Evolutionary conservation across 2,888 invertebrate species (phyloP), one percentile per base, ranked within the genome.

Genomic region (Agonopterix subpropinquella): DNA sequence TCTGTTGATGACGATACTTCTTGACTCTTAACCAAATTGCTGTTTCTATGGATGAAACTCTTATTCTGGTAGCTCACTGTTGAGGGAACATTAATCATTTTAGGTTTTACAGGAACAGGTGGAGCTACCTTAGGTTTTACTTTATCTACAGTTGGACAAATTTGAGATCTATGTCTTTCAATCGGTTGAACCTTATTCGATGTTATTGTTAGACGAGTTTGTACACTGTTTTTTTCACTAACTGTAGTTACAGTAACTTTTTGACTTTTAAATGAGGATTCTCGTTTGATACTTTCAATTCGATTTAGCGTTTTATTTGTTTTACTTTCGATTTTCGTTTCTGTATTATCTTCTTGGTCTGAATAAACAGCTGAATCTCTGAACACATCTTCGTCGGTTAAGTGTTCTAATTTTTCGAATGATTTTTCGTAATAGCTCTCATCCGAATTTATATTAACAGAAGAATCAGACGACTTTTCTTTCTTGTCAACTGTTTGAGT

Each of bases 361-460:
- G 95, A 95, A 73, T 95, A 95, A 61, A 95, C 93, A 55, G 95
- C 95, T 47, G 94, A 95, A 73, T 96, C 96, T 63, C 95, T 90
- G 65, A 95, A 95, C 1, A 91, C 89, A 58, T 92, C 93, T 59
- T 89, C 91, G 53, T 92, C 93, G 36, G 88, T 90, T 37, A 93
- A 89, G 51, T 92, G 92, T 73, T 95, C 95, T 37, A 95, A 92
- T 37, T 91, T 92, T 63, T 93, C 93, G 67, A 93, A 93, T 0
- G 93, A 92, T 58, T 92, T 91, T 70, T 95, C 95, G 64, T 95
- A 95, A 65, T 91, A 94, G 61, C 93, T 93, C 56, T 93, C 92
- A 47, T 91, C 92, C 18, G 91, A 82, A 60, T 77, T 82, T 0
- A 50, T 53, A 44, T 71, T 68, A 15, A 53, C 49, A 5, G 61